phyloP scores from a whole-genome alignment of 2,113 vertebrate species.

The Cettia cetti region DNA sequence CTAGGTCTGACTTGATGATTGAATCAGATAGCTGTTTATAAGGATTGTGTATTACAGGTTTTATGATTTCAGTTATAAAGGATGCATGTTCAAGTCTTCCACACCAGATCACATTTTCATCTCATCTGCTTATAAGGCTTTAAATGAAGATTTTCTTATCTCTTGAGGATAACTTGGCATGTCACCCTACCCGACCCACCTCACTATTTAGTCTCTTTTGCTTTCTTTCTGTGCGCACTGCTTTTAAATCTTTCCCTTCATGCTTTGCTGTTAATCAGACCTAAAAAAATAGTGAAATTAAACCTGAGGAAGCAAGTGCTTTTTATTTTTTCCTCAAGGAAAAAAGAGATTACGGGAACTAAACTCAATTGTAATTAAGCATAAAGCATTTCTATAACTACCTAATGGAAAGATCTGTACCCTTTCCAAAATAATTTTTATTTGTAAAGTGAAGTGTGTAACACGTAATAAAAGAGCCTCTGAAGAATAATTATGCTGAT shows the following conservation, averaged over 20 bases:
- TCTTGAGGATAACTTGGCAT: neutral
- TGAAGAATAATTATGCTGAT: slow-evolving; percentile 57
- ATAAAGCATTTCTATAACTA: slow-evolving; percentile 26
- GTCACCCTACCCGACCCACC: neutral
- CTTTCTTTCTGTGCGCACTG: neutral
- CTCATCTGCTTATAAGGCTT: neutral
- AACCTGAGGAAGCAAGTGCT: neutral
- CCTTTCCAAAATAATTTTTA: slow-evolving; percentile 38
- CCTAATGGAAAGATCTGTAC: slow-evolving; percentile 8
- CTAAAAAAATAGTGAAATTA: neutral
- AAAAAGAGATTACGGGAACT: slow-evolving; percentile 11
- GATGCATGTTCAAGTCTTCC: neutral
- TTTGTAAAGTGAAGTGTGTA: slow-evolving; percentile 40
- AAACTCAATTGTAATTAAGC: slow-evolving; percentile 5
- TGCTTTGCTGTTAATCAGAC: neutral
- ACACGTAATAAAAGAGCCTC: slow-evolving; percentile 60
- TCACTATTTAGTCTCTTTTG: neutral
- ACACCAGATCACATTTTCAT: neutral
- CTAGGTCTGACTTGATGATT: neutral
- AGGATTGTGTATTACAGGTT: neutral
- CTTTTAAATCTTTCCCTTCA: neutral
- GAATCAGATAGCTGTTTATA: neutral
- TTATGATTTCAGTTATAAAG: neutral
- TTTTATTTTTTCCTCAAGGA: slow-evolving; percentile 4
- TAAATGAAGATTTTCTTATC: neutral